Evolutionary conservation across 2,888 invertebrate genomes (phyloP), one percentile per base, ranked within the genome.

Genomic region (Hirtodrosophila duncani): DNA sequence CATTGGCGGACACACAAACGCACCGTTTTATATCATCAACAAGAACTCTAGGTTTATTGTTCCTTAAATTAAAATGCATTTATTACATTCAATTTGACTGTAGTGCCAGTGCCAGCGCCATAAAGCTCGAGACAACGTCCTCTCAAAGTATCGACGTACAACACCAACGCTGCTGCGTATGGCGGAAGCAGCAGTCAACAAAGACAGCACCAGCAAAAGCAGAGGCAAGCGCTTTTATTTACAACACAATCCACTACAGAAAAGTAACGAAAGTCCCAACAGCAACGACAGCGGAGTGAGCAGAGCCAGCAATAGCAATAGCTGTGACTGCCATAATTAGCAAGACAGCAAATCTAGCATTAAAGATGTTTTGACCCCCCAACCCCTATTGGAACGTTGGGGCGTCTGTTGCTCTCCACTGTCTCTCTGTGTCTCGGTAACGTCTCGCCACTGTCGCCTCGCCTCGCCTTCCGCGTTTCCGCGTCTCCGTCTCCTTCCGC

Each of bases 321-420:
- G n/a, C n/a, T n/a, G n/a, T n/a, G n/a, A 37, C 29, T 20, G 24
- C 14, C 8, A 43, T 14, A 36, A 36, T 6, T 18, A 37, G 7
- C 26, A 13, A 30, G 43, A 17, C 31, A 36, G 14, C 24, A 46
- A 39, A 39, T 42, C 30, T n/a, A 14, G n/a, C 43, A 41, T 39
- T 33, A 33, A 75, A 65, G 49, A 77, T 77, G 82, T 77, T 59
- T 60, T 77, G 82, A 77, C 53, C 39, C 37, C 48, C 9, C 23
- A 23, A 24, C 7, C 10, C 10, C 4, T 13, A 11, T 7, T 24
- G 21, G 16, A 46, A 29, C 33, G 38, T 39, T 50, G 27, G 37
- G 43, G 51, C 55, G 42, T 18, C 20, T 16, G 31, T 18, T 36
- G 59, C 56, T 59, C 37, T 43, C 10, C 24, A 26, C 9, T n/a